Base-by-base conservation (phyloP, 1,140 invertebrate species). In the Polypedilum vanderplanki region DNA sequence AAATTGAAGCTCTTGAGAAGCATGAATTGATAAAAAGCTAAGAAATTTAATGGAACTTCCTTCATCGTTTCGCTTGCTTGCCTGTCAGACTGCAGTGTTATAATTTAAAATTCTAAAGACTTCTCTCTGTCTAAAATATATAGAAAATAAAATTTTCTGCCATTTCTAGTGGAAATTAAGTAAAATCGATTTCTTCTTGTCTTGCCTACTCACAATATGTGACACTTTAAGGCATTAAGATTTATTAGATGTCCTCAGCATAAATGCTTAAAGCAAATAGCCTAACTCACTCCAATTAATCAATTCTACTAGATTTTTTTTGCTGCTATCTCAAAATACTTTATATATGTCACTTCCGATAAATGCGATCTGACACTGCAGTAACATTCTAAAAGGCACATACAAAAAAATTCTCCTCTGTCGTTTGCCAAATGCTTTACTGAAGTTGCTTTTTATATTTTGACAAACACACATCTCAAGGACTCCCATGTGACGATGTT, bases 391-490 rank as follows among this genome's bases (percentile, higher is more conserved):
- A 1, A 33, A 33, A 33, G 5, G 24, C 24, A 33, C n/a, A n/a
- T n/a, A n/a, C 24, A 33, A 33, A 57, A n/a, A 57, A n/a, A 57
- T 57, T 12, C 12, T 12, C 46, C 3, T 57, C 0, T 15, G 12
- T 15, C n/a, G 0, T 57, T 57, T 46, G 15, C n/a, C n/a, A 57
- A n/a, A n/a, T 15, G 4, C n/a, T 57, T 57, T n/a, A 46, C 12
- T 57, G 46, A 57, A n/a, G 12, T 57, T 12, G 10, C n/a, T 9
- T 57, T 15, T n/a, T 57, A 57, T 57, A 12, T 57, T 57, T 57
- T 57, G 46, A 57, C 46, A n/a, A 4, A 57, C 46, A 57, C 46
- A 57, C n/a, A 57, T 57, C 46, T 57, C 46, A n/a, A 57, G 46
- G 46, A 57, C 10, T 57, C 46, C 46, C 46, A 57, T 15, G 46